Conservation (phyloP, 2,113 vertebrate species). For the Bothrops jararaca region DNA sequence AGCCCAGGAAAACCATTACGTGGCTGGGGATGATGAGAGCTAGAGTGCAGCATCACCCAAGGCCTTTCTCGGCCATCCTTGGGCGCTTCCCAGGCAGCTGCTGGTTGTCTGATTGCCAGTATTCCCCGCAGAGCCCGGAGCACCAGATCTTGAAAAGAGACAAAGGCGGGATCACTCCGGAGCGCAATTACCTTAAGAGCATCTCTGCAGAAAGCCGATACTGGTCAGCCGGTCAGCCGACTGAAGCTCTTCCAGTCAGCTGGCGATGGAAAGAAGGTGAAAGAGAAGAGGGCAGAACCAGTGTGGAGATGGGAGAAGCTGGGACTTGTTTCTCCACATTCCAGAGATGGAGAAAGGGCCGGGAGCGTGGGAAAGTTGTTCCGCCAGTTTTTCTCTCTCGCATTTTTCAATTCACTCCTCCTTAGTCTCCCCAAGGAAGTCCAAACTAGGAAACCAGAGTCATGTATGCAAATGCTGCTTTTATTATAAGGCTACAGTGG, state of each 20-base stretch:
- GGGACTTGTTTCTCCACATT: not conserved
- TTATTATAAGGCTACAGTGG: not conserved
- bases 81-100: not conserved
- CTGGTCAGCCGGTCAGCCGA: not conserved
- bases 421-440: not conserved
- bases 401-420: not conserved
- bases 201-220: not conserved
- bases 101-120: not conserved
- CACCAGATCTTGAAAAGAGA: not conserved
- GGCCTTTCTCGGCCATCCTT: no score
- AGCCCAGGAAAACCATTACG: not conserved
- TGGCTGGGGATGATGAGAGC: not conserved
- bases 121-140: not conserved
- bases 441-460: not conserved
- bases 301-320: not conserved
- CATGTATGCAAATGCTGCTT: not conserved
- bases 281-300: not conserved
- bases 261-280: constrained; percentile 41
- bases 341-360: not conserved
- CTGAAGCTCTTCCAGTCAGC: not conserved
- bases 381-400: not conserved
- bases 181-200: not conserved
- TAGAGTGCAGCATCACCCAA: not conserved
- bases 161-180: not conserved
- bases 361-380: no score